phyloP scores from a whole-genome alignment of 2,888 invertebrate species.

The Brachynemurus nebulosus region DNA sequence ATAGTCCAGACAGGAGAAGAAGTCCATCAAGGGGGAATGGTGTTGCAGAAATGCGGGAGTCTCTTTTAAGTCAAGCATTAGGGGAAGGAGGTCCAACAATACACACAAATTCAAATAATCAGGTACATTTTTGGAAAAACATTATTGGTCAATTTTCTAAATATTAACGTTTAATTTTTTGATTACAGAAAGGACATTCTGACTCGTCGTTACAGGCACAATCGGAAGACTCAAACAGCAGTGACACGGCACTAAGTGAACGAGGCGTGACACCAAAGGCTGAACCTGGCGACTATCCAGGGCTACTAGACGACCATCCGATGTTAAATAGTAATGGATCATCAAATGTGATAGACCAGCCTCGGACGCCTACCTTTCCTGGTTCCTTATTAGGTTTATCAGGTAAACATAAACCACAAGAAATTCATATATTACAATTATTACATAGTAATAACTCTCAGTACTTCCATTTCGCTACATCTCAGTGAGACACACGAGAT shows the following conservation, averaged over 20 bases:
- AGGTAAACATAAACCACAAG: constrained; percentile 42
- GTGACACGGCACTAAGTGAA: constrained; percentile 66
- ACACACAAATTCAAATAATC: constrained; percentile 36
- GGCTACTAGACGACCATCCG: constrained; percentile 45
- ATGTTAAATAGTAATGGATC: constrained; percentile 44
- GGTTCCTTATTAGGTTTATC: constrained; percentile 67
- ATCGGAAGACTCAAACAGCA: constrained; percentile 72
- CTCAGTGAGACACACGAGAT: too few species aligned
- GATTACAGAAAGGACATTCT: constrained; percentile 35
- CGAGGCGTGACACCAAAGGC: constrained; percentile 52
- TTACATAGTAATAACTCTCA: too few species aligned
- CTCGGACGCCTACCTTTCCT: constrained; percentile 60
- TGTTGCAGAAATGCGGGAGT: constrained; percentile 53
- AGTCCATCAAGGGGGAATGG: constrained; percentile 48
- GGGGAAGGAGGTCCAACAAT: constrained; percentile 58
- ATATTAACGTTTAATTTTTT: constrained; percentile 3
- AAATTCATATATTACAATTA: not conserved
- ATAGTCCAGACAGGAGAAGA: constrained; percentile 32
- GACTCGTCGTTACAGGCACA: constrained; percentile 48
- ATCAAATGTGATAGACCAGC: constrained; percentile 44
- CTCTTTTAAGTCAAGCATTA: constrained; percentile 61
- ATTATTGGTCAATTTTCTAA: too few species aligned
- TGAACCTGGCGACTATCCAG: constrained; percentile 52
- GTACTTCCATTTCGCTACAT: too few species aligned
- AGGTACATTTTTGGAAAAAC: constrained; percentile 2